phyloP scores from a whole-genome alignment of 1,140 invertebrate genomes.

The Drosophila cardini region DNA sequence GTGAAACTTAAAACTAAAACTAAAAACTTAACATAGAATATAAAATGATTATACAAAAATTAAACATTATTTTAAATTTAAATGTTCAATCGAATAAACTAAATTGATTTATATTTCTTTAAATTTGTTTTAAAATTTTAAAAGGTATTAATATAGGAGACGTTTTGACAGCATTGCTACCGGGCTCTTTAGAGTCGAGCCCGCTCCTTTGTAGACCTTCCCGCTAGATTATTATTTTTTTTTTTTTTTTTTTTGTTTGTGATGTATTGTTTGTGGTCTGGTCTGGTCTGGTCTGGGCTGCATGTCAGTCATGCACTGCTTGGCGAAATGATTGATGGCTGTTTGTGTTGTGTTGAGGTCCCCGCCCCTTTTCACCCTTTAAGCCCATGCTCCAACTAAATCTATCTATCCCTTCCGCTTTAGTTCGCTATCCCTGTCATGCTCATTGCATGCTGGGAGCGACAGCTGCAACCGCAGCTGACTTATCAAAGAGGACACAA shows the following conservation, averaged over 20 bases:
- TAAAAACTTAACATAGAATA: no score
- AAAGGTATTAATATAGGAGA: no score
- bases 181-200: neutral
- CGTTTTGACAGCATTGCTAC: no score
- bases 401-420: neutral
- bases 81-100: no score
- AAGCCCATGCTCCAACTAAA: neutral
- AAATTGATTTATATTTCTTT: no score
- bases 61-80: no score
- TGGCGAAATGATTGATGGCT: slow-evolving; percentile 53
- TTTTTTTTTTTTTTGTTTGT: slow-evolving; percentile 1
- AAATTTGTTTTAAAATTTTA: no score
- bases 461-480: slow-evolving; percentile 28
- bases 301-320: slow-evolving; percentile 42
- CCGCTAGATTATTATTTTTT: slow-evolving; percentile 3
- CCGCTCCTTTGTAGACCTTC: neutral
- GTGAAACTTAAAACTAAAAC: no score
- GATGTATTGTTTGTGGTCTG: slow-evolving; percentile 39
- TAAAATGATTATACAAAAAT: no score
- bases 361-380: no score
- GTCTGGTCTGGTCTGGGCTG: slow-evolving; percentile 8
- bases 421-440: neutral
- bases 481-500: slow-evolving; percentile 16
- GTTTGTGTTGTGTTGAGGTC: neutral
- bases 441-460: slow-evolving; percentile 9